Base-by-base conservation (phyloP, 2,888 invertebrate species). In the Nebria salina region DNA sequence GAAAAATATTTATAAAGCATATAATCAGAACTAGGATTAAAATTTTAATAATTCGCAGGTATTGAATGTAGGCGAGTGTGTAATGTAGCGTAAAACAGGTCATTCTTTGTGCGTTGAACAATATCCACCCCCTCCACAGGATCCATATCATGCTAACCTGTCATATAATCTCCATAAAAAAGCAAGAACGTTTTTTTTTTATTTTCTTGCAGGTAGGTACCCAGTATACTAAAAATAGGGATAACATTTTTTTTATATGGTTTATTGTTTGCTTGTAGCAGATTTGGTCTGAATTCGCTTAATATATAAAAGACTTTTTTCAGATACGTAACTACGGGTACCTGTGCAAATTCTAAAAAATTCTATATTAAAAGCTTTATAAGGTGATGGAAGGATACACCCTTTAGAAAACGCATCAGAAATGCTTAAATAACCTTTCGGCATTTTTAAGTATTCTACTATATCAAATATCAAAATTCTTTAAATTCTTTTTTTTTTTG, bases 31-130 rank as follows among this genome's bases (percentile, higher is more conserved):
- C 9, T 11, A 8, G 72, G 72, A 72, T 72, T 72, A 72, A 25
- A 25, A 26, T 72, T 72, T 54, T 72, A 72, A 26, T 25, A 26
- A 34, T 72, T 72, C 26, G 72, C 72, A n/a, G 26, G 41, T 72
- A 34, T 68, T 68, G 5, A 25, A 34, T 34, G 26, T 26, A 25
- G 72, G 25, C 41, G 72, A 25, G 72, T 41, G 72, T 72, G 25
- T 72, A 72, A 72, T 72, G 72, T 26, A 72, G 34, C 41, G 34
- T 26, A 72, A 72, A 72, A 72, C 41, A 72, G 68, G 68, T 6
- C 34, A 72, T n/a, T n/a, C 41, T 26, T 72, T 72, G 72, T 72
- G 9, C 72, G 9, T 25, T 68, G 20, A 25, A 68, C 68, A 68
- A 25, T 68, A 25, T 7, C 26, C 68, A 68, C 68, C 68, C 68